Percentiles rank a stretch among this genome's conserved stretches.
Conservation (phyloP, 2,888 invertebrate species). For the Diaperis boleti region DNA sequence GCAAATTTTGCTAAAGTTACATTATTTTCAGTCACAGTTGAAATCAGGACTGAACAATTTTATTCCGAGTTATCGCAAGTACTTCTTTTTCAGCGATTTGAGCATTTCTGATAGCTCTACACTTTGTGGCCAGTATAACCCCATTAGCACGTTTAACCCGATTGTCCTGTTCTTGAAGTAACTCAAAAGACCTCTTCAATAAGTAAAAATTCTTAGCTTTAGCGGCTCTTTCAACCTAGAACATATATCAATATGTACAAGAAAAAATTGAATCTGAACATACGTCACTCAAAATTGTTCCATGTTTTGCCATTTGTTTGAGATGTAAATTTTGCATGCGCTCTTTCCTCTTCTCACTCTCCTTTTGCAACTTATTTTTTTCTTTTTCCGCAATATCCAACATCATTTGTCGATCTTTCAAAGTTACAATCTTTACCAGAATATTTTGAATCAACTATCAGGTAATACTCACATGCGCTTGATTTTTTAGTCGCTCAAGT, state of each 20-base stretch:
- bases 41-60: too few species aligned
- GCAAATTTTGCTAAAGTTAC: too few species aligned
- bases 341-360: slow-evolving; percentile 72
- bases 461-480: slow-evolving; percentile 68
- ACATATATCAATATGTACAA: background rate
- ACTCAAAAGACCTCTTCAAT: slow-evolving; percentile 68
- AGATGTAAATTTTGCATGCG: slow-evolving; percentile 53
- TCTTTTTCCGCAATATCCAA: slow-evolving; percentile 65
- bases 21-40: too few species aligned
- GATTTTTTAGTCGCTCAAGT: slow-evolving; percentile 71
- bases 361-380: slow-evolving; percentile 67
- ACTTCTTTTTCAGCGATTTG: slow-evolving; percentile 77
- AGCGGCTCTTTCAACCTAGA: slow-evolving; percentile 68
- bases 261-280: background rate
- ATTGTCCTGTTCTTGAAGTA: slow-evolving; percentile 72
- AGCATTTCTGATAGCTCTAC: slow-evolving; percentile 86
- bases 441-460: background rate
- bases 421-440: slow-evolving; percentile 60
- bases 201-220: slow-evolving; percentile 67
- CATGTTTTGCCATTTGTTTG: slow-evolving; percentile 52
- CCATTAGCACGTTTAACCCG: slow-evolving; percentile 81
- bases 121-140: slow-evolving; percentile 85
- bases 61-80: too few species aligned
- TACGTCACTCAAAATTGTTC: slow-evolving; percentile 38
- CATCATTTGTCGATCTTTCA: slow-evolving; percentile 66